Evolutionary conservation across 2,888 invertebrate species (phyloP), one percentile per base, ranked within the genome.

Genomic region (Diogma glabrata): DNA sequence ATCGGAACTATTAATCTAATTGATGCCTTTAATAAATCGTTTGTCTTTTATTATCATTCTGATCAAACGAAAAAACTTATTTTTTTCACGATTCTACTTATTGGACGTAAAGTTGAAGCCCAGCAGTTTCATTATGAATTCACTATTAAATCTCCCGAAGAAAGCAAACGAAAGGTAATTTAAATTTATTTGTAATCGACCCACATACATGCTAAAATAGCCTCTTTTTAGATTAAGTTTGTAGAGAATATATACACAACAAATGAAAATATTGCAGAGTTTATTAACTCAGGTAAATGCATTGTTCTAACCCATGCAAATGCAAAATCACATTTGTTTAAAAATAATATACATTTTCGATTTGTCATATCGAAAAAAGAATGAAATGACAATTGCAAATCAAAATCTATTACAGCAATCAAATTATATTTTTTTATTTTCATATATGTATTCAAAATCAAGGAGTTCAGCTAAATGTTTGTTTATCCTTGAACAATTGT

Each of bases 351-450:
- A 14, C 43, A 43, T 22, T 43, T 43, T 9, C 43, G 43, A 14
- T 43, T 43, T 43, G 43, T 43, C 16, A n/a, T 43, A n/a, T 43
- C 43, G n/a, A 43, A 43, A 9, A 43, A 43, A 22, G 43, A 43
- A n/a, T n/a, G n/a, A n/a, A n/a, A n/a, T n/a, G n/a, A n/a, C n/a
- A n/a, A n/a, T n/a, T n/a, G n/a, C n/a, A n/a, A n/a, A n/a, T n/a
- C n/a, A n/a, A n/a, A n/a, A n/a, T n/a, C n/a, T n/a, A n/a, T n/a
- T n/a, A n/a, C n/a, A n/a, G n/a, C n/a, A n/a, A n/a, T n/a, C n/a
- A n/a, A n/a, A n/a, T n/a, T n/a, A n/a, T n/a, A n/a, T n/a, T n/a
- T n/a, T n/a, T n/a, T n/a, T n/a, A n/a, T n/a, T n/a, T n/a, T n/a
- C n/a, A n/a, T n/a, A n/a, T n/a, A n/a, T n/a, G n/a, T n/a, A n/a